Conservation (phyloP, 2,113 vertebrate genomes). For the Coreoperca whiteheadi region DNA sequence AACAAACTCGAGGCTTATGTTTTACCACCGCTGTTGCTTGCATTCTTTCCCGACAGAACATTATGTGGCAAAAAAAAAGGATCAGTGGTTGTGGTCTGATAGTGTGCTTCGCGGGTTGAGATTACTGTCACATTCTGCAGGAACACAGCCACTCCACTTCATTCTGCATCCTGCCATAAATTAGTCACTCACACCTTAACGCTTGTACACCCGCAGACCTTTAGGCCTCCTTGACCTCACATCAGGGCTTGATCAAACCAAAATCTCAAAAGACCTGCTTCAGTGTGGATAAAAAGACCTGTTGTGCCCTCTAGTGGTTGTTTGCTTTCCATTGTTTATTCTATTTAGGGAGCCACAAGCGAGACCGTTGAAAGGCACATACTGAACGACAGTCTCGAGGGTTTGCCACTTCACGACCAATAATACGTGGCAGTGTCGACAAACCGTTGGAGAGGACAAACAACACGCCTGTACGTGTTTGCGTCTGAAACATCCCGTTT, state of each 20-base stretch:
- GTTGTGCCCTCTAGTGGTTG: constrained; percentile 75
- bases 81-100: neutral
- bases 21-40: constrained; percentile 50
- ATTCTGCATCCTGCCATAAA: neutral
- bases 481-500: neutral
- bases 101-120: neutral
- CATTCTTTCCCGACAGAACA: neutral
- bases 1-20: constrained; percentile 86
- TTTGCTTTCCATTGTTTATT: neutral
- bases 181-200: neutral
- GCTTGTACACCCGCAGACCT: neutral
- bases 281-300: constrained; percentile 56
- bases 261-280: neutral
- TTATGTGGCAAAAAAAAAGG: neutral
- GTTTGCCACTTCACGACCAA: neutral
- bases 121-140: neutral
- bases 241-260: neutral
- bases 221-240: constrained; percentile 52
- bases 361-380: neutral
- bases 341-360: neutral
- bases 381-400: neutral
- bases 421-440: neutral
- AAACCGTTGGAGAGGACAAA: neutral
- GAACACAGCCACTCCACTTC: neutral
- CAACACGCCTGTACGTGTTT: neutral